Percentiles rank a stretch among this genome's conserved stretches.
These are phyloP conservation scores for Scaptomyza caliginosa DNA, from an alignment of 2,888 invertebrate species.

Conservation along the genomic window DNA sequence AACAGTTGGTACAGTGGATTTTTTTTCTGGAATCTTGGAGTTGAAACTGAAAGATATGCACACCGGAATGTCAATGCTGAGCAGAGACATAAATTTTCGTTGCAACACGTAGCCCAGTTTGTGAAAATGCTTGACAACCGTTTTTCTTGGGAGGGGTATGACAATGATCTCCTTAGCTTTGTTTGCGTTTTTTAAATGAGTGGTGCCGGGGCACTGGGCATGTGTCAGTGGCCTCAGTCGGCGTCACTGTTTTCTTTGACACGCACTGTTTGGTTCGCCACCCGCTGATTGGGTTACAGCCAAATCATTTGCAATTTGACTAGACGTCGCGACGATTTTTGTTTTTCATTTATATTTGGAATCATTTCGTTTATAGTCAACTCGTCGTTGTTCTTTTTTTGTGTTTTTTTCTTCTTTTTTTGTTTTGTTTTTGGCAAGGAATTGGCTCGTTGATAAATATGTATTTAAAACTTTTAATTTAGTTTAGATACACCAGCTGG, in stretches of 20 bases:
- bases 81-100: no score
- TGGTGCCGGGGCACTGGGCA: slow-evolving; percentile 21
- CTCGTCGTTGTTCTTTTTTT: no score
- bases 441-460: slow-evolving; percentile 35
- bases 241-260: no score
- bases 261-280: slow-evolving; percentile 5
- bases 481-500: slow-evolving; percentile 1
- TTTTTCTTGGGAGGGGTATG: not conserved
- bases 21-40: no score
- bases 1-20: no score
- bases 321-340: slow-evolving; percentile 66
- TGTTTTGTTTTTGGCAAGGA: no score
- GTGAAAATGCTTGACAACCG: not conserved
- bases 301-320: slow-evolving; percentile 66
- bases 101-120: not conserved
- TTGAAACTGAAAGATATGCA: no score
- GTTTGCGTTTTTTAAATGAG: not conserved
- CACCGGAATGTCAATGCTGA: no score
- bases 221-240: slow-evolving; percentile 48
- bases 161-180: not conserved
- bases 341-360: not conserved
- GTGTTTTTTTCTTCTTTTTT: no score
- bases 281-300: slow-evolving; percentile 40
- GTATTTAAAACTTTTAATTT: slow-evolving; percentile 52
- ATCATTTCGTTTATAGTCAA: slow-evolving; percentile 5